Conservation (phyloP, 2,113 vertebrate genomes). For the Nerophis ophidion region DNA sequence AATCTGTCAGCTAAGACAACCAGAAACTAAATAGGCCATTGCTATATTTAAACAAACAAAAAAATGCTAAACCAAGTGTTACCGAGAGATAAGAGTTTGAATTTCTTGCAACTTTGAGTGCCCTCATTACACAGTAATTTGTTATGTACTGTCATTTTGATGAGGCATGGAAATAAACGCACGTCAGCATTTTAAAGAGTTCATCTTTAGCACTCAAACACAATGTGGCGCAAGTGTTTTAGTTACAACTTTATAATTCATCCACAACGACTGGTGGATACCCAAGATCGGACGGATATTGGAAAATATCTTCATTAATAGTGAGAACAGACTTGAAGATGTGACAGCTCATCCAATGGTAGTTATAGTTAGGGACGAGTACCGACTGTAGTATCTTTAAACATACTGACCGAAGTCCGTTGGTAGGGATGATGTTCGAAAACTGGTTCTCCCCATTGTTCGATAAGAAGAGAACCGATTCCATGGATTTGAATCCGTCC, state of each 20-base stretch:
- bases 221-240: slow-evolving; percentile 8
- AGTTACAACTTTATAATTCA: slow-evolving; percentile 5
- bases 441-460: too few species aligned
- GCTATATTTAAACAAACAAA: slow-evolving; percentile 30
- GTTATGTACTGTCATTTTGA: slow-evolving; percentile 40
- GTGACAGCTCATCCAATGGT: too few species aligned
- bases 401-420: too few species aligned
- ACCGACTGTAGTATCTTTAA: too few species aligned
- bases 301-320: too few species aligned
- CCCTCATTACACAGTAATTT: slow-evolving; percentile 37
- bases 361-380: too few species aligned
- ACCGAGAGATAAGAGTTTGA: slow-evolving; percentile 42
- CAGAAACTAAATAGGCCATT: slow-evolving; percentile 35
- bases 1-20: slow-evolving; percentile 30
- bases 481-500: too few species aligned
- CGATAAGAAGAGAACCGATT: too few species aligned
- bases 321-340: too few species aligned
- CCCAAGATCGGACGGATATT: background rate
- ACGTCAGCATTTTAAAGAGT: slow-evolving; percentile 15
- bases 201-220: slow-evolving; percentile 2
- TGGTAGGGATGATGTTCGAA: too few species aligned
- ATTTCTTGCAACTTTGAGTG: slow-evolving; percentile 36
- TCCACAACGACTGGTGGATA: slow-evolving; percentile 2
- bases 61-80: slow-evolving; percentile 31
- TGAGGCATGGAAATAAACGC: slow-evolving; percentile 19